These are phyloP conservation scores for Fistularia commersonii DNA, from an alignment of 2,797 vertebrate species.

Conservation along the genomic window DNA sequence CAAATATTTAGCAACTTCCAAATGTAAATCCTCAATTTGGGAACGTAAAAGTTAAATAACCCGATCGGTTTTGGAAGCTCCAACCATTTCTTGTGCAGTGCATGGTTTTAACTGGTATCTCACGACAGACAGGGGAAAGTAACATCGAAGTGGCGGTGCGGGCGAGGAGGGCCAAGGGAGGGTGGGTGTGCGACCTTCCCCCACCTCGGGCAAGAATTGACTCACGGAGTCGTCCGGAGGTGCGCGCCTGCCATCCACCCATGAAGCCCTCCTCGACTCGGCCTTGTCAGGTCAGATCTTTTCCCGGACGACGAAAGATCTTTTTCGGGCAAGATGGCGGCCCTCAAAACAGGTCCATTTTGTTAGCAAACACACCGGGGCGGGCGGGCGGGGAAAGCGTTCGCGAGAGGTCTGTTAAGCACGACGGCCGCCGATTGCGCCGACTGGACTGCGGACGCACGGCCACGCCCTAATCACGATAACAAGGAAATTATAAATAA, in stretches of 20 bases:
- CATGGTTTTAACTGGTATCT: background rate
- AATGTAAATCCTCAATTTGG: too few species aligned
- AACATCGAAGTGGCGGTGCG: constrained; percentile 2
- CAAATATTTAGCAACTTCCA: too few species aligned
- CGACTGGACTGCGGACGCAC: too few species aligned
- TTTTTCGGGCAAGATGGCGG: constrained; percentile 37
- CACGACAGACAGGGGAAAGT: background rate
- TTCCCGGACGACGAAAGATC: too few species aligned
- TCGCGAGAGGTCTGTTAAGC: constrained; percentile 9
- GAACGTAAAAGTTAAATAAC: too few species aligned
- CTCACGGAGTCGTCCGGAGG: too few species aligned
- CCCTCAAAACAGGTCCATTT: constrained; percentile 54
- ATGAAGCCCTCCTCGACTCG: too few species aligned
- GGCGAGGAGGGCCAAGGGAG: constrained; percentile 7
- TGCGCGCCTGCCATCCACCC: too few species aligned
- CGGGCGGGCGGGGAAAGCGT: constrained; percentile 8
- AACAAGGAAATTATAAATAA: constrained; percentile 5
- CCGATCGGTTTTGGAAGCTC: background rate
- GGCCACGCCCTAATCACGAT: too few species aligned
- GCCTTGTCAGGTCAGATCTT: too few species aligned
- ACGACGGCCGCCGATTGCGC: background rate
- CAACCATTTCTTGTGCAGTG: background rate
- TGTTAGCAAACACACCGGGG: constrained; percentile 46
- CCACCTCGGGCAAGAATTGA: constrained; percentile 21
- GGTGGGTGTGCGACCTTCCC: constrained; percentile 46